phyloP scores from a whole-genome alignment of 2,113 vertebrate genomes.

The Daubentonia madagascariensis region DNA sequence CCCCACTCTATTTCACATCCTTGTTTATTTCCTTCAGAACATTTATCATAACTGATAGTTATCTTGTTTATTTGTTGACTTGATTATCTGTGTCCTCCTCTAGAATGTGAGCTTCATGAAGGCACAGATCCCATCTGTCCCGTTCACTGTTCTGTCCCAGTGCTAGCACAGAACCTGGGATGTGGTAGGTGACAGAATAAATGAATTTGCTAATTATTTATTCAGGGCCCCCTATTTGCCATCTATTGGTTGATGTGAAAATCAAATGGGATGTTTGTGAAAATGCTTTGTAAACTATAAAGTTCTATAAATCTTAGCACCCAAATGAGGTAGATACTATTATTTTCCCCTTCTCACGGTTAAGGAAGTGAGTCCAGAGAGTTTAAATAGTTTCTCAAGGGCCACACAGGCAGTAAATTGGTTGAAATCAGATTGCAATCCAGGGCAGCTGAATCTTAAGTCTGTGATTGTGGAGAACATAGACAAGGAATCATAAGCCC shows the following conservation, averaged over 20 bases:
- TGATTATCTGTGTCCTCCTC: neutral
- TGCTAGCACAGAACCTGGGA: neutral
- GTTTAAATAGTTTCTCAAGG: neutral
- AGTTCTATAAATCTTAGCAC: neutral
- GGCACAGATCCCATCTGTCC: neutral
- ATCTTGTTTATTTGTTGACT: neutral
- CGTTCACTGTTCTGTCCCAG: neutral
- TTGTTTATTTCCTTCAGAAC: neutral
- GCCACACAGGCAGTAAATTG: neutral
- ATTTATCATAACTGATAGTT: neutral
- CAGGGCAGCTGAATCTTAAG: neutral
- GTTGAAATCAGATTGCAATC: neutral
- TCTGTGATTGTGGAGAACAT: neutral
- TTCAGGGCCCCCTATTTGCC: neutral
- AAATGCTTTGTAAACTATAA: conserved; percentile 1
- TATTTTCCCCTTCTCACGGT: neutral
- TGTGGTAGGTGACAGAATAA: neutral
- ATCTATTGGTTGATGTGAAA: neutral
- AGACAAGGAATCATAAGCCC: neutral
- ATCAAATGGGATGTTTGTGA: neutral
- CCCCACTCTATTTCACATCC: neutral
- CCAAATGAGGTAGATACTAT: neutral
- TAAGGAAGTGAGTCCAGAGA: neutral
- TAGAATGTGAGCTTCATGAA: neutral
- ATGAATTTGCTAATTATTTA: neutral